phyloP scores from a whole-genome alignment of 1,140 invertebrate species.

The Hypothenemus hampei region DNA sequence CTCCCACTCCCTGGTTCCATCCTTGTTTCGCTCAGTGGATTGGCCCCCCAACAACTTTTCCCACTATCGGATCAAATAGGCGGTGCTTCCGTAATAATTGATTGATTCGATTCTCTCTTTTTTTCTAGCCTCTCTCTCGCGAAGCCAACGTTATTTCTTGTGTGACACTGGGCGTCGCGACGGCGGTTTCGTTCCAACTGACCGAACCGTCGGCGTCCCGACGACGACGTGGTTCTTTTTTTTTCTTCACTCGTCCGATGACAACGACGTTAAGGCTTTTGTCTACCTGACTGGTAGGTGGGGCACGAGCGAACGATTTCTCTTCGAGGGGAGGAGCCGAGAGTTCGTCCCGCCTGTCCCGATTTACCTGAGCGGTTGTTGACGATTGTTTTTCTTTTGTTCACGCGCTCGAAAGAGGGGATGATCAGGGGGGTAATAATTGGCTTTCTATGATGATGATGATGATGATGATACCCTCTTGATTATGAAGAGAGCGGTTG shows the following conservation, averaged over 20 bases:
- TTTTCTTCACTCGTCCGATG: constrained; percentile 36
- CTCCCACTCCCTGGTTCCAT: constrained; percentile 45
- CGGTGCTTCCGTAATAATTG: constrained; percentile 37
- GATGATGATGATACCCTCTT: constrained; percentile 24
- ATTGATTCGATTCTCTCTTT: constrained; percentile 31
- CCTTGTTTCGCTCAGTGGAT: no score
- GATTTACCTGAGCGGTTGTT: constrained; percentile 38
- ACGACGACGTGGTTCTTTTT: constrained; percentile 36
- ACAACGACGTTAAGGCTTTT: constrained; percentile 41
- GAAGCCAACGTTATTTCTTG: no score
- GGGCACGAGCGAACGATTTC: no score
- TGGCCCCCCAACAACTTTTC: no score
- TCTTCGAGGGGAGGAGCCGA: constrained; percentile 20
- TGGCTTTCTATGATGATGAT: constrained; percentile 17
- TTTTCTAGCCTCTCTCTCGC: constrained; percentile 20
- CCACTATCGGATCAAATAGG: constrained; percentile 38
- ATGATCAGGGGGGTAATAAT: constrained; percentile 29
- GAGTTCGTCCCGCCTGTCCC: not conserved
- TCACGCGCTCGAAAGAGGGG: no score
- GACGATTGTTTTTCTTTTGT: constrained; percentile 31
- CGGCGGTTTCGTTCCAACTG: constrained; percentile 35
- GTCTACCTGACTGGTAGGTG: no score
- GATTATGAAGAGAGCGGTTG: constrained; percentile 19
- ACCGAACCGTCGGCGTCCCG: constrained; percentile 35
- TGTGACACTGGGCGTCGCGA: constrained; percentile 22